A percentile compares a stretch with the other conserved stretches of the same genome.
Conservation (phyloP, 2,888 invertebrate species). For the Sisyra terminalis region DNA sequence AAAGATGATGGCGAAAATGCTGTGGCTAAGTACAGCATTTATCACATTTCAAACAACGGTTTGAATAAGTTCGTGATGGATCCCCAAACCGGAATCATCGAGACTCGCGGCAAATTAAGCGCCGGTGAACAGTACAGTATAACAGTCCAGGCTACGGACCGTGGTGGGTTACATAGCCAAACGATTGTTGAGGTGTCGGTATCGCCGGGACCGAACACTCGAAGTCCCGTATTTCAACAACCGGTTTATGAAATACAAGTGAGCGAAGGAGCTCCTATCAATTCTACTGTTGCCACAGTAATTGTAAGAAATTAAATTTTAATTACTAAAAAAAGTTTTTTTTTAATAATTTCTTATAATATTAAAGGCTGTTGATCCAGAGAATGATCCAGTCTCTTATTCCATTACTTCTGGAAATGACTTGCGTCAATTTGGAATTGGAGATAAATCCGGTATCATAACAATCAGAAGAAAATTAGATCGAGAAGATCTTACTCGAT, state of each 20-base stretch:
- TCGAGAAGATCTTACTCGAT: slow-evolving; percentile 75
- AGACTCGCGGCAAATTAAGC: slow-evolving; percentile 62
- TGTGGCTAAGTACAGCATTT: slow-evolving; percentile 64
- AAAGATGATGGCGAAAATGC: slow-evolving; percentile 78
- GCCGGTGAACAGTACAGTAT: slow-evolving; percentile 83
- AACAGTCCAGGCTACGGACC: slow-evolving; percentile 69
- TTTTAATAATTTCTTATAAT: slow-evolving; percentile 6
- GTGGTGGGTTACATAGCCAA: slow-evolving; percentile 63
- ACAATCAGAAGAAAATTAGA: slow-evolving; percentile 73
- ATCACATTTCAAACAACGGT: slow-evolving; percentile 84
- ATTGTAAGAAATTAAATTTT: slow-evolving; percentile 34
- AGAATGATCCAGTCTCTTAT: slow-evolving; percentile 72
- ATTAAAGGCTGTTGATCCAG: slow-evolving; percentile 68
- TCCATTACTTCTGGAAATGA: slow-evolving; percentile 80
- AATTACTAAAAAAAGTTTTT: too few relatives aligned
- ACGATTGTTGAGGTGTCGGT: slow-evolving; percentile 75
- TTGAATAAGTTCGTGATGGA: slow-evolving; percentile 73
- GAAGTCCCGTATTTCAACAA: slow-evolving; percentile 66
- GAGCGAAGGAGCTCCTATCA: slow-evolving; percentile 77
- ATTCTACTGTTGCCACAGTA: slow-evolving; percentile 67
- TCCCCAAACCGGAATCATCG: slow-evolving; percentile 53
- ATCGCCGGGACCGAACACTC: slow-evolving; percentile 66
- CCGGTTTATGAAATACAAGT: slow-evolving; percentile 75
- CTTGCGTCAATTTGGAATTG: slow-evolving; percentile 73
- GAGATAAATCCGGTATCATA: slow-evolving; percentile 73